These are phyloP conservation scores for Drosophila serrata DNA, from an alignment of 1,140 invertebrate species.

Conservation along the genomic window DNA sequence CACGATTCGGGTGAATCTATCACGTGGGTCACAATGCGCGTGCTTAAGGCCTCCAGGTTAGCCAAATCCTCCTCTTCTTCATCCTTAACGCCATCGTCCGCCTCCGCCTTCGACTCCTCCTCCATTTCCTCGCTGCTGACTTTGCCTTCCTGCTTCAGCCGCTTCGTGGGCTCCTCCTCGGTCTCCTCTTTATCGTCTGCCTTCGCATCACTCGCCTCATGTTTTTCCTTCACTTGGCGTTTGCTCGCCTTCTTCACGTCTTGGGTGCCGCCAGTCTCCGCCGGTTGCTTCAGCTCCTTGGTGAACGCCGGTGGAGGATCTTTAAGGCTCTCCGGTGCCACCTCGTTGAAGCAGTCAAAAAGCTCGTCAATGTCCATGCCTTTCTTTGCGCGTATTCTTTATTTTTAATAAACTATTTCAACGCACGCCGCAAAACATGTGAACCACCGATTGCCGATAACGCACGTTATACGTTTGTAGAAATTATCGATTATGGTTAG, in stretches of 20 bases:
- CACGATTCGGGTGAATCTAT: constrained; percentile 96
- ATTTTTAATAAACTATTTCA: constrained; percentile 18
- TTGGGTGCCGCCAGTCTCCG: neutral
- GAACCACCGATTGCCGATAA: constrained; percentile 14
- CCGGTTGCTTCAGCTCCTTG: constrained; percentile 1
- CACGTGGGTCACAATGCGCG: constrained; percentile 93
- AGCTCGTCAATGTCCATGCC: constrained; percentile 82
- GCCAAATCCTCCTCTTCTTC: constrained; percentile 78
- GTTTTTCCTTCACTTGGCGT: constrained; percentile 26
- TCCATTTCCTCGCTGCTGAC: constrained; percentile 1
- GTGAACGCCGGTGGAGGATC: constrained; percentile 2
- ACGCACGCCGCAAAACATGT: constrained; percentile 40
- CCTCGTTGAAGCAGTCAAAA: constrained; percentile 77
- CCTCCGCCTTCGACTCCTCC: constrained; percentile 1
- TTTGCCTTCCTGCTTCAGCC: constrained; percentile 15
- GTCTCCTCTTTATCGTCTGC: neutral
- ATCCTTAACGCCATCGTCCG: constrained; percentile 2
- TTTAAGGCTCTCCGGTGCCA: constrained; percentile 33
- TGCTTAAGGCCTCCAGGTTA: constrained; percentile 74
- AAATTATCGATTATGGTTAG: neutral
- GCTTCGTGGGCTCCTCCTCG: constrained; percentile 27
- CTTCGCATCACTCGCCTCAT: neutral
- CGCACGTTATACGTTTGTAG: neutral
- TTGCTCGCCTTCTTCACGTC: constrained; percentile 34
- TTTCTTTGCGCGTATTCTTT: neutral